phyloP scores from a whole-genome alignment of 2,797 vertebrate genomes.

The Avahi laniger region DNA sequence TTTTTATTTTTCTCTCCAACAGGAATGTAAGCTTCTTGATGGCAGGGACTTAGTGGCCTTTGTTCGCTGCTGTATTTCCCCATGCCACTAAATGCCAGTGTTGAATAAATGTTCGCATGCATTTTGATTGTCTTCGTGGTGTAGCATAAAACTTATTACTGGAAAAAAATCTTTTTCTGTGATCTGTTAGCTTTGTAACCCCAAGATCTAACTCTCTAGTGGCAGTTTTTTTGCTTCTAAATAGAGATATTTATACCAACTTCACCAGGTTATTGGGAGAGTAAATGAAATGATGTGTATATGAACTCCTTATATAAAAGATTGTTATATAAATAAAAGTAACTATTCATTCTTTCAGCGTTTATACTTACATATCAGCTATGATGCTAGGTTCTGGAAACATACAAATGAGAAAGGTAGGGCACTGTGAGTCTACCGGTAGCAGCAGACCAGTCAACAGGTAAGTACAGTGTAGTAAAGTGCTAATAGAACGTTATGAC shows the following conservation, averaged over 20 bases:
- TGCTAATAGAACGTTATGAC: neutral
- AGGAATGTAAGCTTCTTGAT: neutral
- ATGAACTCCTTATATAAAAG: neutral
- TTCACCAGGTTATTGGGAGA: neutral
- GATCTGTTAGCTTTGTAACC: neutral
- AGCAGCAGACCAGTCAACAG: neutral
- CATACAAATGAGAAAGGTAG: neutral
- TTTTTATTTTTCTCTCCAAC: neutral
- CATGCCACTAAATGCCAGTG: neutral
- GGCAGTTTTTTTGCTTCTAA: constrained; percentile 2
- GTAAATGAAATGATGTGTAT: neutral
- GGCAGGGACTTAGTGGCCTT: neutral
- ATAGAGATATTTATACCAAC: neutral
- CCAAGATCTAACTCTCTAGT: neutral
- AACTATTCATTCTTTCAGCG: neutral
- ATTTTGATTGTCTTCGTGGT: constrained; percentile 8
- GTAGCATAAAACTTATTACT: neutral
- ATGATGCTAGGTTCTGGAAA: neutral
- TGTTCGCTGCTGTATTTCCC: neutral
- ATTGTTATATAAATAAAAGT: neutral
- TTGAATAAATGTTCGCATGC: neutral
- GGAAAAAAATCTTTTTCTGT: neutral
- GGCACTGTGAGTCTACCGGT: neutral
- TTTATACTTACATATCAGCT: neutral
- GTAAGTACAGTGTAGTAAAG: neutral